These are phyloP conservation scores for Lasioglossum zephyrum DNA, from an alignment of 2,888 invertebrate genomes.

Conservation along the genomic window DNA sequence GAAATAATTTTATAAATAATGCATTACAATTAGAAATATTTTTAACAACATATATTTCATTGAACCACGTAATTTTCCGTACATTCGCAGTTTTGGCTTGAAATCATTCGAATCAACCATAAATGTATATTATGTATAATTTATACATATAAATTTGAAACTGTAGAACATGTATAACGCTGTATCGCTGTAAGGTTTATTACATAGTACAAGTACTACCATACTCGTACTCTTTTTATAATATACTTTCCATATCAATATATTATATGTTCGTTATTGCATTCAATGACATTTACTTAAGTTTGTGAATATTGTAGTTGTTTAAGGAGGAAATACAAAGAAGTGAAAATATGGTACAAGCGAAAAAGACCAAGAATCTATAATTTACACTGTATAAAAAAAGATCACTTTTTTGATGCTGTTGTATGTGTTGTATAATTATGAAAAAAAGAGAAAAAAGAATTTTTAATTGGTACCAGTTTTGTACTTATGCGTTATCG, in stretches of 20 bases:
- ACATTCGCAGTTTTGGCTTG: slow-evolving; percentile 20
- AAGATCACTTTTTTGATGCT: slow-evolving; percentile 7
- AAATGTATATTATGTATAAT: slow-evolving; percentile 51
- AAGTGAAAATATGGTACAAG: slow-evolving; percentile 32
- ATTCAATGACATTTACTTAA: slow-evolving; percentile 44
- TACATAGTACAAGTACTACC: background rate
- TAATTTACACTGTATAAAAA: slow-evolving; percentile 15
- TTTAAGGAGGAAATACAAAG: slow-evolving; percentile 37
- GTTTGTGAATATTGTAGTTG: slow-evolving; percentile 49
- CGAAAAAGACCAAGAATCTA: slow-evolving; percentile 28
- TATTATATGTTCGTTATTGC: slow-evolving; percentile 34
- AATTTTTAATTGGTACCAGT: slow-evolving; percentile 4
- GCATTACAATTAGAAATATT: slow-evolving; percentile 31
- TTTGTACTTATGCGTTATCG: slow-evolving; percentile 19
- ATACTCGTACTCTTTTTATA: slow-evolving; percentile 21
- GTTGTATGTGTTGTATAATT: slow-evolving; percentile 26
- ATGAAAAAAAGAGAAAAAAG: slow-evolving; percentile 12
- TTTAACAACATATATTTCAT: slow-evolving; percentile 17
- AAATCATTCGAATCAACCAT: slow-evolving; percentile 23
- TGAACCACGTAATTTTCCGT: slow-evolving; percentile 37
- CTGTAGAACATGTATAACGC: slow-evolving; percentile 28
- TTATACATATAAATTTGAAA: slow-evolving; percentile 24
- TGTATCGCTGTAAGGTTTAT: slow-evolving; percentile 8
- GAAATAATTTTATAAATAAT: slow-evolving; percentile 43
- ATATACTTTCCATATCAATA: slow-evolving; percentile 31